A percentile compares a stretch with the other conserved stretches of the same genome.
phyloP scores from a whole-genome alignment of 2,888 invertebrate genomes.

The Calephelis perditalis region DNA sequence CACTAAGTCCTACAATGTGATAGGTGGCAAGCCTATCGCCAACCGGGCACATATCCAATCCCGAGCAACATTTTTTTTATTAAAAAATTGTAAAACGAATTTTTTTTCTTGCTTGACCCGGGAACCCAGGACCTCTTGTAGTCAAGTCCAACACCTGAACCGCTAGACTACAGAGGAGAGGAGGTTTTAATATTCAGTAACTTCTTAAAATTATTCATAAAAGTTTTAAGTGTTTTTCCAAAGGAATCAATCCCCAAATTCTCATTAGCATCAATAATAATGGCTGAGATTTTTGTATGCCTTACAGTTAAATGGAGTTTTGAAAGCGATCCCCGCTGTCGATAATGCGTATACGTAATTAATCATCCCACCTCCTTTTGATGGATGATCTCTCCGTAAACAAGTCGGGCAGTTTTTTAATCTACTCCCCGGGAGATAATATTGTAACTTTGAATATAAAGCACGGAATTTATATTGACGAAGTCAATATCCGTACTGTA shows the following conservation, averaged over 20 bases:
- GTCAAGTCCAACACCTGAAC: too few relatives aligned
- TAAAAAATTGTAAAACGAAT: too few relatives aligned
- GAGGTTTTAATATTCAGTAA: conserved; percentile 1
- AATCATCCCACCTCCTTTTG: conserved; percentile 37
- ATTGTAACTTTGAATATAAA: conserved; percentile 3
- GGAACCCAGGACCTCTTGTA: too few relatives aligned
- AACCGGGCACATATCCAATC: too few relatives aligned
- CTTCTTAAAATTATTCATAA: background rate
- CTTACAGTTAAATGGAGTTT: conserved; percentile 20
- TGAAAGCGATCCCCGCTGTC: conserved; percentile 34
- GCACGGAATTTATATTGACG: too few relatives aligned
- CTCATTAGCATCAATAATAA: conserved; percentile 20
- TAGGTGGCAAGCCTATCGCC: too few relatives aligned
- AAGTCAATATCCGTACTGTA: too few relatives aligned
- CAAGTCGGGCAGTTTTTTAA: conserved; percentile 38
- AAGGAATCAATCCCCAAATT: conserved; percentile 14
- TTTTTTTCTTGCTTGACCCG: too few relatives aligned
- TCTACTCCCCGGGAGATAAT: conserved; percentile 16
- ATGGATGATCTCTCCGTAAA: conserved; percentile 46
- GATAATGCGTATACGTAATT: conserved; percentile 51
- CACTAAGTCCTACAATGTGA: too few relatives aligned
- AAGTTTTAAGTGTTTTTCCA: conserved; percentile 14
- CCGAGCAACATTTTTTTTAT: too few relatives aligned
- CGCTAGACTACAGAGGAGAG: too few relatives aligned
- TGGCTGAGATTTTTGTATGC: conserved; percentile 17